A percentile compares a stretch with the other conserved stretches of the same genome.
Conservation (phyloP, 2,113 vertebrate species). For the Semicossyphus pulcher region DNA sequence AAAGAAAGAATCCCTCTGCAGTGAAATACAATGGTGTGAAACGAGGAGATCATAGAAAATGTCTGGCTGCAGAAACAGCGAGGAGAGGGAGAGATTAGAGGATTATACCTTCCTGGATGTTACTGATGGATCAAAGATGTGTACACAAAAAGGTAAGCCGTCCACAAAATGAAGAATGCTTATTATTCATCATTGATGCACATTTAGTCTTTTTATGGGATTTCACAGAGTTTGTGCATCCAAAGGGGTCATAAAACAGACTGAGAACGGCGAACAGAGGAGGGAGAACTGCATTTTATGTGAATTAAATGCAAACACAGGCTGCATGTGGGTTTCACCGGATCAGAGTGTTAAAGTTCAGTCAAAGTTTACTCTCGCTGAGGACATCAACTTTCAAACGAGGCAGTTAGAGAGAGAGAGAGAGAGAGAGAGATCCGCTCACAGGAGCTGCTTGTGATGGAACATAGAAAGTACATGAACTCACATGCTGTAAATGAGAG, state of each 20-base stretch:
- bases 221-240: constrained; percentile 3
- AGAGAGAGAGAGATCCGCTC: not conserved
- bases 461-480: not conserved
- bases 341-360: not conserved
- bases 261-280: not conserved
- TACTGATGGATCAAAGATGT: constrained; percentile 60
- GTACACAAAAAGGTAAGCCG: constrained; percentile 44
- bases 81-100: constrained; percentile 57
- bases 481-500: no score
- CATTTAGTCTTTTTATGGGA: constrained; percentile 25
- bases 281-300: not conserved
- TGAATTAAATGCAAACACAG: not conserved
- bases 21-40: constrained; percentile 38
- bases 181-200: constrained; percentile 34
- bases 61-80: constrained; percentile 49
- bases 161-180: constrained; percentile 26
- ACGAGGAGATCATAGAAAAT: constrained; percentile 48
- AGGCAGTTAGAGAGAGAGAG: not conserved
- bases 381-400: constrained; percentile 10
- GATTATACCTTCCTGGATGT: constrained; percentile 62
- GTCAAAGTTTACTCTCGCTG: constrained; percentile 1
- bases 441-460: no score
- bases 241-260: constrained; percentile 13
- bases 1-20: constrained; percentile 22
- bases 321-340: not conserved